Evolutionary conservation across 2,797 vertebrate species (phyloP).

Genomic region (Artibeus lituratus): DNA sequence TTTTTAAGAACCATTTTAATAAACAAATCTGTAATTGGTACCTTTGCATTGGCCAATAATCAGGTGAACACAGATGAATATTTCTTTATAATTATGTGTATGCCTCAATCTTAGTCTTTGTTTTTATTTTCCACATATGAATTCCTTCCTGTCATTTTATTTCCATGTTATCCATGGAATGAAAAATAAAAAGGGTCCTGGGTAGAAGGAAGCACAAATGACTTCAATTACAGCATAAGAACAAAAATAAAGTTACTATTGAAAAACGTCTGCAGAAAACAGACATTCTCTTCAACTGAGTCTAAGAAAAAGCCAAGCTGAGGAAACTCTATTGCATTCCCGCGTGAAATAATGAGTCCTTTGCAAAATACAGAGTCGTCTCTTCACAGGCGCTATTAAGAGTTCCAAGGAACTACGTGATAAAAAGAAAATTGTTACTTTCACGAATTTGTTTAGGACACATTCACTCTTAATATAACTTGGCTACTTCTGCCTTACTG

Average conservation of each 20-base stretch:
- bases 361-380: not conserved
- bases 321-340: not conserved
- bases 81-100: not conserved
- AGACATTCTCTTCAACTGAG: not conserved
- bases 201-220: not conserved
- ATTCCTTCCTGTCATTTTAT: not conserved
- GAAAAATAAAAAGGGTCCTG: not conserved
- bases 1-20: constrained; percentile 5
- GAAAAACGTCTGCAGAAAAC: not conserved
- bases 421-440: not conserved
- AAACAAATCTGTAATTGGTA: not conserved
- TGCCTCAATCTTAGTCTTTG: not conserved
- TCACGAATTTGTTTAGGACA: constrained; percentile 29
- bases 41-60: not conserved
- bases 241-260: not conserved
- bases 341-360: constrained; percentile 3
- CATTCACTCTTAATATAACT: not conserved
- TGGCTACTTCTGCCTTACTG: not conserved
- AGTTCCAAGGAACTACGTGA: not conserved
- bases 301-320: not conserved
- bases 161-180: not conserved
- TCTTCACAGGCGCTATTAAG: not conserved
- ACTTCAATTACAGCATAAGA: not conserved
- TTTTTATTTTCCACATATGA: not conserved
- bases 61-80: not conserved